These are phyloP conservation scores for Dasyprocta punctata DNA, from an alignment of 2,113 vertebrate genomes.

Conservation along the genomic window DNA sequence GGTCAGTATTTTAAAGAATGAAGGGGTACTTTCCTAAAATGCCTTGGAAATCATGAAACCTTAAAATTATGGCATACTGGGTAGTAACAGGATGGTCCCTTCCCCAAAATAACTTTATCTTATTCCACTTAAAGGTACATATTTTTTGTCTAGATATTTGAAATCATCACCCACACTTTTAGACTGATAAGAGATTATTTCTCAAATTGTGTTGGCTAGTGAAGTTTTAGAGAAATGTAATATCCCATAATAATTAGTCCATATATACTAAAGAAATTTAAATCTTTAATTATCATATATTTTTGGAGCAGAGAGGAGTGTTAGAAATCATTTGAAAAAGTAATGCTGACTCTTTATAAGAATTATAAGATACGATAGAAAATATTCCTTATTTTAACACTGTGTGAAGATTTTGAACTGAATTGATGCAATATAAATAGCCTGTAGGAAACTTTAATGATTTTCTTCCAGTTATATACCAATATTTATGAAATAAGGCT, in stretches of 20 bases:
- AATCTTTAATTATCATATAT: background rate
- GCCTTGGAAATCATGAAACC: background rate
- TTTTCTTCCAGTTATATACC: background rate
- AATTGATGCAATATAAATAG: background rate
- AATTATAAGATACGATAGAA: background rate
- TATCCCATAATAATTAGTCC: background rate
- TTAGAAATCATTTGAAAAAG: constrained; percentile 14
- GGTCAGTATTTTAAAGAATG: constrained; percentile 21
- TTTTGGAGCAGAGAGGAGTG: background rate
- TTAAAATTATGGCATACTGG: background rate
- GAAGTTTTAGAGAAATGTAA: background rate
- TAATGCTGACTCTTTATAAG: background rate
- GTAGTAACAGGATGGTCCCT: background rate
- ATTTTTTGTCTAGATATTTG: background rate
- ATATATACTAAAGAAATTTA: background rate
- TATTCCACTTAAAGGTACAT: background rate
- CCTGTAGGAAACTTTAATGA: background rate
- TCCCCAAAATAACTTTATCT: background rate
- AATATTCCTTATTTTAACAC: background rate
- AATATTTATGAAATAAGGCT: background rate
- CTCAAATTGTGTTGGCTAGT: background rate
- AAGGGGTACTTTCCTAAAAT: background rate
- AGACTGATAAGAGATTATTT: background rate
- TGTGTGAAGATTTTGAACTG: background rate
- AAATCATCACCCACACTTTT: background rate